Conservation (phyloP, 1,140 invertebrate genomes). For the Acromyrmex charruanus region DNA sequence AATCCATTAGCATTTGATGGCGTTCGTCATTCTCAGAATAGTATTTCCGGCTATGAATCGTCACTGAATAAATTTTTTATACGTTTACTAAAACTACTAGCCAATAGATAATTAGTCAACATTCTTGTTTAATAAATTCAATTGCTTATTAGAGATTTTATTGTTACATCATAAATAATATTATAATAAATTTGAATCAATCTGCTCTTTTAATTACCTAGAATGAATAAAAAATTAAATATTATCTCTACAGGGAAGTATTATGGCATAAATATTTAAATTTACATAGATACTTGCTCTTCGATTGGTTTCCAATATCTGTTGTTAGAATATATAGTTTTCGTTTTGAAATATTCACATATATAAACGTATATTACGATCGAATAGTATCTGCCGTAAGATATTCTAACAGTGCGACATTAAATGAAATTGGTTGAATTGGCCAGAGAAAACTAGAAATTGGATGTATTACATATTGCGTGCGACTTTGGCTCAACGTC, state of each 20-base stretch:
- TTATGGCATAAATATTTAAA: not conserved
- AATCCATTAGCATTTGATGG: conserved; percentile 70
- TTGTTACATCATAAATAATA: not conserved
- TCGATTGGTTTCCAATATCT: conserved; percentile 37
- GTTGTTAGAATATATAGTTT: not conserved
- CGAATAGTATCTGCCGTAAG: not conserved
- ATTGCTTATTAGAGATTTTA: not conserved
- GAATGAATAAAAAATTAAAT: not conserved
- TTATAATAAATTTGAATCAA: not conserved
- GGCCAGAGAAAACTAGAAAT: conserved; percentile 1
- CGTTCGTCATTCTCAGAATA: conserved; percentile 54
- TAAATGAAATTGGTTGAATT: conserved; percentile 22
- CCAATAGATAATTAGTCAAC: not conserved
- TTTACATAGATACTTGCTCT: not conserved
- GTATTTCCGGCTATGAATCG: conserved; percentile 56
- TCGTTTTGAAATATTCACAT: not conserved
- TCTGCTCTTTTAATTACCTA: not conserved
- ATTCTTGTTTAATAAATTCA: not conserved
- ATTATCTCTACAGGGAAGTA: not conserved
- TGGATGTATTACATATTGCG: conserved; percentile 15
- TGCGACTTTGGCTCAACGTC: conserved; percentile 40
- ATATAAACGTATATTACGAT: not conserved
- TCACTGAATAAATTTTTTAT: conserved; percentile 37
- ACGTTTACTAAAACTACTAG: not conserved
- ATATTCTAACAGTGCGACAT: conserved; percentile 8